Evolutionary conservation across 2,888 invertebrate species (phyloP), one percentile per base, ranked within the genome.

Genomic region (Ferdinandea cuprea): DNA sequence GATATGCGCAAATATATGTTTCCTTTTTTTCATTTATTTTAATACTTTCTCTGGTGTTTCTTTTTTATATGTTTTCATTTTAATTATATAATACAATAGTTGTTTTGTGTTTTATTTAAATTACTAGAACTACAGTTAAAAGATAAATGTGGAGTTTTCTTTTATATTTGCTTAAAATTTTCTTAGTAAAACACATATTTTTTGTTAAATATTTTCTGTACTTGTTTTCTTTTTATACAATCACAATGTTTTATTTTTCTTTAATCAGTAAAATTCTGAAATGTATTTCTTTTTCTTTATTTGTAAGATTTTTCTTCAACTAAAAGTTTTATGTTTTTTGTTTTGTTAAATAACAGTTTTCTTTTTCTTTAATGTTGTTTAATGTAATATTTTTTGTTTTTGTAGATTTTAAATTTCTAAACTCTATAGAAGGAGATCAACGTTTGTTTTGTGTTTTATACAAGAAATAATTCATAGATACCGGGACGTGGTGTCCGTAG

Each of bases 1-100:
- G 83, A 83, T 83, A 83, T 83, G 83, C 83, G 78, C 78, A 83
- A 78, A 83, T 83, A 83, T 83, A 83, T 83, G 78, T 83, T 58
- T 52, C 72, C 65, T 65, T 68, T 69, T 50, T 21, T 19, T 32
- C 44, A 63, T 19, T 52, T 32, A 46, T 63, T 58, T 61, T 54
- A 59, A 58, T 77, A 61, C 59, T 50, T 72, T 32, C 58, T 71
- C 46, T 59, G 73, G 44, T 69, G 42, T 81, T 61, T 58, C 40
- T 40, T 69, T 76, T 13, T 74, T 28, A 35, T 52, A 7, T 61
- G 40, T 50, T 42, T 59, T 40, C 8, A 2, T 58, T 65, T 66
- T 40, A 28, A 77, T 66, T 83, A n/a, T 81, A 83, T 83, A 83
- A 83, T 83, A 83, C 83, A 83, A 73, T 76, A 76, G 59, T 52